A percentile compares a stretch with the other conserved stretches of the same genome.
phyloP scores from a whole-genome alignment of 2,113 vertebrate species.

The Noturus placidus region DNA sequence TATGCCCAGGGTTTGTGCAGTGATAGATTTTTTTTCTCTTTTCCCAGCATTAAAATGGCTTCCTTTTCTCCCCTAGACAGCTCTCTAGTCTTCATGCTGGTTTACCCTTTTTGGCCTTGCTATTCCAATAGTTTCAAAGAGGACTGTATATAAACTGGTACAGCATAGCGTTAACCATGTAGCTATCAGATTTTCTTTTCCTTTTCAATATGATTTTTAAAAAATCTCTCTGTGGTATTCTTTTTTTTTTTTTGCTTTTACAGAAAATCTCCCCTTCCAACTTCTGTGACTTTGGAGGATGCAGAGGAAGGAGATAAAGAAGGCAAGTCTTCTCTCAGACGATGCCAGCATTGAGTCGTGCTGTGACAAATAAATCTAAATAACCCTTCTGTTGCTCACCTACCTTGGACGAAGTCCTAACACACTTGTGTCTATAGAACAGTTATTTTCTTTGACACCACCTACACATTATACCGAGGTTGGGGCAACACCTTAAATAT shows the following conservation, averaged over 20 bases:
- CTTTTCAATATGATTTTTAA: background rate
- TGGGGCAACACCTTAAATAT: background rate
- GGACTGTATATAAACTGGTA: background rate
- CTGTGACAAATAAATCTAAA: conserved; percentile 24
- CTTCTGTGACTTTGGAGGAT: conserved; percentile 55
- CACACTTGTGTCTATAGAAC: background rate
- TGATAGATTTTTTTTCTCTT: too few species aligned
- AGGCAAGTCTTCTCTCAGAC: conserved; percentile 44
- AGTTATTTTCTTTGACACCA: background rate
- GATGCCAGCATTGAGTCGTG: conserved; percentile 15
- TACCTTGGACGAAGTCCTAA: conserved; percentile 64
- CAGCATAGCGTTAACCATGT: background rate
- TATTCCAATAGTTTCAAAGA: too few species aligned
- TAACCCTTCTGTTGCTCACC: conserved; percentile 52
- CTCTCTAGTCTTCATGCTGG: too few species aligned
- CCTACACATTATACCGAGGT: background rate
- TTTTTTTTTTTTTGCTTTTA: background rate
- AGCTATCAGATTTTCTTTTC: background rate
- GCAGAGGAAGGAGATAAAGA: conserved; percentile 58
- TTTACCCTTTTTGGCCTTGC: too few species aligned
- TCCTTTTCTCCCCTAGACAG: too few species aligned
- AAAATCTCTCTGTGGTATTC: background rate
- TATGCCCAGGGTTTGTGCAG: too few species aligned
- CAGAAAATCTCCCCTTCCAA: conserved; percentile 61
- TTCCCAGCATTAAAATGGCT: too few species aligned